Evolutionary conservation across 2,797 vertebrate genomes (phyloP).

Genomic region (Urosaurus nigricauda): DNA sequence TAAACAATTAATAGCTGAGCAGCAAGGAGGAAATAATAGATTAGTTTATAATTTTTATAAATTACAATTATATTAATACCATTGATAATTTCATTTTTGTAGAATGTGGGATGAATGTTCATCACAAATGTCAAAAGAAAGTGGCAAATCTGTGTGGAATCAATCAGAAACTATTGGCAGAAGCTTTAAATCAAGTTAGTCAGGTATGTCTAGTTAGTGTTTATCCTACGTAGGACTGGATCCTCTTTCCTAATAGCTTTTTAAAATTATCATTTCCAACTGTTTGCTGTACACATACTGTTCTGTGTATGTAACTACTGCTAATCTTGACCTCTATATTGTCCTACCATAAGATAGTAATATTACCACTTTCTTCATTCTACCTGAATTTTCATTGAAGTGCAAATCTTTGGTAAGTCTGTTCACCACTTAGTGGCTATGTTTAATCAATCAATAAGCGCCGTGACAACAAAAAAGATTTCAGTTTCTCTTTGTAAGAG

Average conservation of each 20-base stretch:
- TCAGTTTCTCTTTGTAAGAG: too few species aligned
- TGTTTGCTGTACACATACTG: background rate
- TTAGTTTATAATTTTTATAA: background rate
- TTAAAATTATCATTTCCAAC: background rate
- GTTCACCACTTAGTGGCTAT: background rate
- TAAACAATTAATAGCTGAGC: background rate
- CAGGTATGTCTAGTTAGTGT: slow-evolving; percentile 79
- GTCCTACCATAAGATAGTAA: background rate
- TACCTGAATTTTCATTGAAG: background rate
- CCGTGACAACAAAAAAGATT: too few species aligned
- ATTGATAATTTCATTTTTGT: slow-evolving; percentile 27
- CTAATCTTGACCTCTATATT: background rate
- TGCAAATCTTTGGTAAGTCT: slow-evolving; percentile 7
- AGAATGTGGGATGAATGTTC: slow-evolving; percentile 96
- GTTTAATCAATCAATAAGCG: too few species aligned
- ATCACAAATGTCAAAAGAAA: slow-evolving; percentile 92
- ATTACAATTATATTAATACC: background rate
- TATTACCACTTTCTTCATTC: background rate
- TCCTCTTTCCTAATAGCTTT: background rate
- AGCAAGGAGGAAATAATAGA: background rate
- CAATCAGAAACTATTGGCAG: slow-evolving; percentile 97
- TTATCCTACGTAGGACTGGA: background rate
- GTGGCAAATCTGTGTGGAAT: slow-evolving; percentile 98
- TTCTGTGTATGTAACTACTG: background rate
- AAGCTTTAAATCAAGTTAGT: slow-evolving; percentile 92